These are phyloP conservation scores for Furnarius figulus DNA, from an alignment of 2,113 vertebrate genomes.

Conservation along the genomic window DNA sequence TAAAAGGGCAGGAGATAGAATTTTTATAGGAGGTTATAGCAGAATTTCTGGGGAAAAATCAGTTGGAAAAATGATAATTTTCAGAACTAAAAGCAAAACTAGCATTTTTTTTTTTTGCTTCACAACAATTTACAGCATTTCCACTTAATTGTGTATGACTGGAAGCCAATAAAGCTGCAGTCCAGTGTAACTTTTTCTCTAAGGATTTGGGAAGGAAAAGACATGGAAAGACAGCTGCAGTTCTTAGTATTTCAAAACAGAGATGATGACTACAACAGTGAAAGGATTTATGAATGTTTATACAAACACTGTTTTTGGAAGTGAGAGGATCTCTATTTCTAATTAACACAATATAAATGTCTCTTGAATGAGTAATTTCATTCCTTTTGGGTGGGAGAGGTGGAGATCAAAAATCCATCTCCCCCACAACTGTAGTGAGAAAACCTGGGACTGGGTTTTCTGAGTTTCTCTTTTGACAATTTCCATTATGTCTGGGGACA, in stretches of 20 bases:
- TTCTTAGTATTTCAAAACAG: not conserved
- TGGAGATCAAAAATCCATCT: not conserved
- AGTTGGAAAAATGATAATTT: not conserved
- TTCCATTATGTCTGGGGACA: not conserved
- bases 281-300: not conserved
- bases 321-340: not conserved
- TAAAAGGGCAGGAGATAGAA: not conserved
- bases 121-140: fast-evolving
- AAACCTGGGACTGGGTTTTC: not conserved
- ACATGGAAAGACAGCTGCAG: not conserved
- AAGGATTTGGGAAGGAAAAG: not conserved
- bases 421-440: not conserved
- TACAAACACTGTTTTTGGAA: not conserved
- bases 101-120: not conserved
- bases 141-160: not conserved
- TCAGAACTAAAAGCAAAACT: not conserved
- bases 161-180: not conserved
- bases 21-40: not conserved
- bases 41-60: not conserved
- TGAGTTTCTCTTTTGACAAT: not conserved
- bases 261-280: not conserved
- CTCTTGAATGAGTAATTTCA: not conserved
- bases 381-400: fast-evolving
- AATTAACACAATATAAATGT: not conserved
- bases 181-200: not conserved